Percentiles rank a stretch among this genome's conserved stretches.
Evolutionary conservation across 2,113 vertebrate species (phyloP).

Genomic region (Acrocephalus kingi): DNA sequence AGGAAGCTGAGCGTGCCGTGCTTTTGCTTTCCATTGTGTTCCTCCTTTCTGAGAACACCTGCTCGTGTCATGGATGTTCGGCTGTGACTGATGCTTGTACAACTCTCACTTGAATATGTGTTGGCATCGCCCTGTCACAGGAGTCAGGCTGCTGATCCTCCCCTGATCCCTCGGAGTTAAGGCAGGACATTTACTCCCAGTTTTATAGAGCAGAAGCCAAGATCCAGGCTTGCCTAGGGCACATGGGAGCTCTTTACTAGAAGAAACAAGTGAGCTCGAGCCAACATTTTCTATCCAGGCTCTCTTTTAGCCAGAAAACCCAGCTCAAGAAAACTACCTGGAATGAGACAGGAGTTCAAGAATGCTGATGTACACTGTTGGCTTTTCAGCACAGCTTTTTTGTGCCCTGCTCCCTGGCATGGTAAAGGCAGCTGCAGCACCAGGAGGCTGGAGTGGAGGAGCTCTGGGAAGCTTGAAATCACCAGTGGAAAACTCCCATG

Average conservation of each 20-base stretch:
- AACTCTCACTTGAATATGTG: fast-evolving
- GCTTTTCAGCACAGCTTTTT: neutral
- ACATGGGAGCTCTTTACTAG: neutral
- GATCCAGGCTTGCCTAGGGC: neutral
- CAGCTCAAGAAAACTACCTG: neutral
- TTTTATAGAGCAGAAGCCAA: neutral
- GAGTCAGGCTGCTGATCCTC: neutral
- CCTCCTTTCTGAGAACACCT: neutral
- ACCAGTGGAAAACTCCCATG: neutral
- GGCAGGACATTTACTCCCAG: neutral
- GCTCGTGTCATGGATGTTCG: neutral
- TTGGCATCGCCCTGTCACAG: fast-evolving
- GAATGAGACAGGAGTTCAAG: neutral
- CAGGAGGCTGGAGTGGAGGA: neutral
- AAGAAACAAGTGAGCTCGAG: neutral
- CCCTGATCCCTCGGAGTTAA: neutral
- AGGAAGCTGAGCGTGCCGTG: neutral
- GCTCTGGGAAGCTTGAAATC: neutral
- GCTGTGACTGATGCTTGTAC: neutral
- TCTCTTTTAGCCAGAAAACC: neutral
- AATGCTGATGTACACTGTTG: neutral
- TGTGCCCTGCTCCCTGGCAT: neutral
- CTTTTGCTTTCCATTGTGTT: neutral
- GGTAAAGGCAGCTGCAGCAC: neutral
- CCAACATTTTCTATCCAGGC: neutral